Percentiles rank a stretch among this genome's conserved stretches.
Evolutionary conservation across 2,888 invertebrate genomes (phyloP).

Genomic region (Meloe dianella): DNA sequence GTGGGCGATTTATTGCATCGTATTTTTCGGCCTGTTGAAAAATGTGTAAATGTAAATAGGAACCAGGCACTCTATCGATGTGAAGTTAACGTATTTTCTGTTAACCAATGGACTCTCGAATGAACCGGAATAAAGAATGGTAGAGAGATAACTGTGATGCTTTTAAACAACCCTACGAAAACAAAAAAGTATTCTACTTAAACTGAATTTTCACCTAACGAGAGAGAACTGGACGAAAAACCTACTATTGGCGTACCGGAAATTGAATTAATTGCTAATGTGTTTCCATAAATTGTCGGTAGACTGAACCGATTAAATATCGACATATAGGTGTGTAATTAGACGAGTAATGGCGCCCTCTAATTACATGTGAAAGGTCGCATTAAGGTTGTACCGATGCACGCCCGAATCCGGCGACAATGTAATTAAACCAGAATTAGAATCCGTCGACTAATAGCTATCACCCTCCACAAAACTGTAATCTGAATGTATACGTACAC

Average conservation of each 20-base stretch:
- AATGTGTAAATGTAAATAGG: slow-evolving; percentile 45
- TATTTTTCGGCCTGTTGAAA: slow-evolving; percentile 37
- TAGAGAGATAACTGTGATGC: neutral
- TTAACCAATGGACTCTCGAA: slow-evolving; percentile 8
- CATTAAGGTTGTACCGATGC: slow-evolving; percentile 41
- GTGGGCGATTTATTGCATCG: slow-evolving; percentile 11
- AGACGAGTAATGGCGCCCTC: slow-evolving; percentile 52
- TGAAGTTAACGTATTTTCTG: slow-evolving; percentile 18
- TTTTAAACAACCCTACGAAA: slow-evolving; percentile 10
- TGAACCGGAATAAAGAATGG: neutral
- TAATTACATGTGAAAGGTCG: slow-evolving; percentile 58
- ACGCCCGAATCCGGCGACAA: slow-evolving; percentile 53
- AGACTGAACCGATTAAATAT: slow-evolving; percentile 47
- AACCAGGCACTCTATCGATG: slow-evolving; percentile 33
- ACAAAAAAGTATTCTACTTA: slow-evolving; percentile 12
- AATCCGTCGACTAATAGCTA: slow-evolving; percentile 44
- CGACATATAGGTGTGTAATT: slow-evolving; percentile 54
- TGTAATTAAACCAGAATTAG: slow-evolving; percentile 58
- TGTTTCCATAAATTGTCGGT: slow-evolving; percentile 44
- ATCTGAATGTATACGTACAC: neutral
- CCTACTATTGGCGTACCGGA: slow-evolving; percentile 32
- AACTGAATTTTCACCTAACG: slow-evolving; percentile 30
- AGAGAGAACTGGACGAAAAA: slow-evolving; percentile 17
- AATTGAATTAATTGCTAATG: slow-evolving; percentile 51
- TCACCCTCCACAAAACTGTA: slow-evolving; percentile 5